Evolutionary conservation across 2,797 vertebrate genomes (phyloP), one percentile per base, ranked within the genome.

Genomic region (Lepus townsendii): DNA sequence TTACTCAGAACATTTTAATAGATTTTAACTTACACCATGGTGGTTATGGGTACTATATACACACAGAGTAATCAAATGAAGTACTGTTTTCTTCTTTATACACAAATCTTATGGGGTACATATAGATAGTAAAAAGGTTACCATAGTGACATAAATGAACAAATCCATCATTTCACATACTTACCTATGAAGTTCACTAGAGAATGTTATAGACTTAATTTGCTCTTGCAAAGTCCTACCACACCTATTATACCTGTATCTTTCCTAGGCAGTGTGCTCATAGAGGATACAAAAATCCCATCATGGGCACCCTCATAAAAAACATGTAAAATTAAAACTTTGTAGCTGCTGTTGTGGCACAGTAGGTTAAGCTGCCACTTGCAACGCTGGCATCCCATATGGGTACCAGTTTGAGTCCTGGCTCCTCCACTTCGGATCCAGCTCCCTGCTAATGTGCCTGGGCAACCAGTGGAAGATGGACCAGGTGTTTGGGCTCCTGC

Each of bases 301-400:
- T 6, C 38, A 47, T 30, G 0, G 2, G 17, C 75, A 35, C 26
- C 54, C 2, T 35, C 30, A 8, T 0, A 32, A 19, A 0, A 87
- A 87, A 89, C 11, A 72, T n/a, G 94, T 76, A 35, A 84, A 76
- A 75, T 50, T 47, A 80, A 89, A 89, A 84, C 27, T 62, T 63
- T 42, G 5, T 2, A 57, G 54, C 19, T 57, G 54, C 14, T 57
- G 19, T 57, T 16, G 19, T 20, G 7, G 54, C 54, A 57, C 5
- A 57, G 17, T 13, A 19, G 19, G 14, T 16, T 20, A 57, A 16
- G 19, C 14, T 57, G 11, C 54, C 19, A 57, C 54, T 16, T 57
- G 54, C 54, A 57, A 57, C 20, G 54, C 3, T 57, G 54, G 54
- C 19, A 57, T 57, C 54, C 19, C 54, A 57, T 17, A 57, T 57